phyloP scores from a whole-genome alignment of 1,140 invertebrate genomes.

The Eriocheir sinensis region DNA sequence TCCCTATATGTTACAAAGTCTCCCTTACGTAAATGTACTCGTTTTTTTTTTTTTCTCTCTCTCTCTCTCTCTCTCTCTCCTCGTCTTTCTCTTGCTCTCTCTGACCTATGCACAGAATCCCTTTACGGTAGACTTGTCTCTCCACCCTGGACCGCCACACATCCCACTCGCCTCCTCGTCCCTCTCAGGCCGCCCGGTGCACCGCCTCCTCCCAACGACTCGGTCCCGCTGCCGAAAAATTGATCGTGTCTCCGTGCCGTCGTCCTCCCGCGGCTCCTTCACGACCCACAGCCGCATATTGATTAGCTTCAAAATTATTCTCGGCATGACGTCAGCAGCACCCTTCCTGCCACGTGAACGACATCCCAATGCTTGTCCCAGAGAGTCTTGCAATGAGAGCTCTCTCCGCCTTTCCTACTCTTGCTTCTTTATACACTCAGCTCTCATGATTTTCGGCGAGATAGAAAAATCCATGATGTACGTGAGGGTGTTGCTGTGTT shows the following conservation, averaged over 20 bases:
- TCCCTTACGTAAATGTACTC: too few species aligned
- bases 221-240: background rate
- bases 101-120: background rate
- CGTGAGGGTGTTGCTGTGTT: too few species aligned
- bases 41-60: background rate
- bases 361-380: background rate
- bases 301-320: background rate
- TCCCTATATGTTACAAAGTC: too few species aligned
- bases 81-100: background rate
- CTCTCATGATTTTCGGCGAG: too few species aligned
- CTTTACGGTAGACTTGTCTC: background rate
- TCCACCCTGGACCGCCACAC: too few species aligned
- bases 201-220: background rate
- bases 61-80: conserved; percentile 18
- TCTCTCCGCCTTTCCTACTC: background rate
- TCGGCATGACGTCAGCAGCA: background rate
- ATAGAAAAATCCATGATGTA: too few species aligned
- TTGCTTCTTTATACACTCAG: too few species aligned
- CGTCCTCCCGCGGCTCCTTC: background rate
- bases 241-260: background rate
- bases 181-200: background rate
- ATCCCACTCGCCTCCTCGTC: too few species aligned
- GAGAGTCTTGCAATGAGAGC: background rate
- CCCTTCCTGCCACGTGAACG: background rate
- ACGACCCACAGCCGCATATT: background rate